Evolutionary conservation across 1,140 invertebrate species (phyloP).

Genomic region (Drosophila busckii): DNA sequence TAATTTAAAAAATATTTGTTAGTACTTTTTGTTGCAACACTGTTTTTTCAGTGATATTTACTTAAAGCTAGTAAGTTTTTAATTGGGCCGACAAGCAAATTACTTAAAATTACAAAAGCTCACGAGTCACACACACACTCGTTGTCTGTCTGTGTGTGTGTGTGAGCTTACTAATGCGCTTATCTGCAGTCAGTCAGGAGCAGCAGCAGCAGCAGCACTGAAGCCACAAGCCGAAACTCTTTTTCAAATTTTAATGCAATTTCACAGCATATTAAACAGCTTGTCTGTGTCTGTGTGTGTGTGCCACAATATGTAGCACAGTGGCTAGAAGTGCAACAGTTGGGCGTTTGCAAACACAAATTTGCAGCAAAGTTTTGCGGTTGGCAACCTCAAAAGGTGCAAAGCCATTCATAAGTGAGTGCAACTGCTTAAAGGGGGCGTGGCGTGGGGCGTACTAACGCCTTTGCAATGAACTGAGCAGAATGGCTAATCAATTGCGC

Average conservation of each 20-base stretch:
- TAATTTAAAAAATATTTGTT: too few species aligned
- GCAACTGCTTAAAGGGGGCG: conserved; percentile 7
- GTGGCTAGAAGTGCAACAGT: conserved; percentile 51
- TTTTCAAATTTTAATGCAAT: conserved; percentile 70
- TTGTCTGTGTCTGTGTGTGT: conserved; percentile 55
- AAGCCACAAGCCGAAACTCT: conserved; percentile 46
- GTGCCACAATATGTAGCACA: conserved; percentile 27
- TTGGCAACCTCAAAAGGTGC: conserved; percentile 25
- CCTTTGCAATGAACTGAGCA: conserved; percentile 59
- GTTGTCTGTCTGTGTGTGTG: not conserved
- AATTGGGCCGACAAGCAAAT: too few species aligned
- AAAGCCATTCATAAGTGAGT: conserved; percentile 40
- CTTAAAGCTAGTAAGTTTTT: not conserved
- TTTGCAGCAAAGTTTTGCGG: conserved; percentile 39
- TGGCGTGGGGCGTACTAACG: conserved; percentile 29
- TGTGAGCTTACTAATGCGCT: conserved; percentile 48
- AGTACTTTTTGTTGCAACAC: too few species aligned
- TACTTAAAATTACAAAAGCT: not conserved
- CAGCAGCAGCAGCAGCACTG: not conserved
- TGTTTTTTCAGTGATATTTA: too few species aligned
- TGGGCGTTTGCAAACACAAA: conserved; percentile 45
- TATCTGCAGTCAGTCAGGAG: conserved; percentile 44
- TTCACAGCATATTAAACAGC: conserved; percentile 73
- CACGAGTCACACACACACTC: conserved; percentile 4
- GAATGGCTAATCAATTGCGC: conserved; percentile 74